phyloP scores from a whole-genome alignment of 1,140 invertebrate genomes.

The Diachasma alloeum region DNA sequence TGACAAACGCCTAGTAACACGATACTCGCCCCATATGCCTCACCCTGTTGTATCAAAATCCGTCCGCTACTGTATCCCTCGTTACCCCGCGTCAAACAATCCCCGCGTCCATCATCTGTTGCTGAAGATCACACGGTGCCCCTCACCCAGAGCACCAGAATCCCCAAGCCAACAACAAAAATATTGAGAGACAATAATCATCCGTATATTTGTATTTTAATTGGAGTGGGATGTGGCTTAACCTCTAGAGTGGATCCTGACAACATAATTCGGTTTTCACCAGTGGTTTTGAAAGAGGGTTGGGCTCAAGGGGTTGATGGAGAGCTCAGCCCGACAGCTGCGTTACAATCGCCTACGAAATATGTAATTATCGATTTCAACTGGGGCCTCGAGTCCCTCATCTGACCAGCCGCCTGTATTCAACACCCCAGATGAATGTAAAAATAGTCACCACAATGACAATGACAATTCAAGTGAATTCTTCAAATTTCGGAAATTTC shows the following conservation, averaged over 20 bases:
- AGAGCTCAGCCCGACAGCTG: conserved; percentile 33
- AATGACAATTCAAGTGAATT: background rate
- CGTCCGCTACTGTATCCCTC: background rate
- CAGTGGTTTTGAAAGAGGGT: conserved; percentile 1
- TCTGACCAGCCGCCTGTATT: conserved; percentile 25
- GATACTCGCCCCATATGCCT: conserved; percentile 60
- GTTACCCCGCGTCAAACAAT: background rate
- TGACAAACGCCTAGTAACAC: conserved; percentile 63
- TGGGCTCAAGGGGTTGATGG: conserved; percentile 32
- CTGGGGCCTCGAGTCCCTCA: background rate
- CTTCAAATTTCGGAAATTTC: background rate
- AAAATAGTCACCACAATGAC: background rate
- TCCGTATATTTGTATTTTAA: conserved; percentile 8
- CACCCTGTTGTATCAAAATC: conserved; percentile 45
- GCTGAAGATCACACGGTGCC: conserved; percentile 4
- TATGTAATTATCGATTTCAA: conserved; percentile 47
- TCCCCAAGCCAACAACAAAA: background rate
- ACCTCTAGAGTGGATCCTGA: conserved; percentile 9
- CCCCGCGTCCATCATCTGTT: background rate
- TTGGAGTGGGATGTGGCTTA: conserved; percentile 2
- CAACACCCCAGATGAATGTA: conserved; percentile 27
- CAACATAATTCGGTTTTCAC: conserved; percentile 17
- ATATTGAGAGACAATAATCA: background rate
- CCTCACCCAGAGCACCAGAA: background rate
- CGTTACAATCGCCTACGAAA: conserved; percentile 35